Base-by-base conservation (phyloP, 2,888 invertebrate species). In the Smittia sp. region DNA sequence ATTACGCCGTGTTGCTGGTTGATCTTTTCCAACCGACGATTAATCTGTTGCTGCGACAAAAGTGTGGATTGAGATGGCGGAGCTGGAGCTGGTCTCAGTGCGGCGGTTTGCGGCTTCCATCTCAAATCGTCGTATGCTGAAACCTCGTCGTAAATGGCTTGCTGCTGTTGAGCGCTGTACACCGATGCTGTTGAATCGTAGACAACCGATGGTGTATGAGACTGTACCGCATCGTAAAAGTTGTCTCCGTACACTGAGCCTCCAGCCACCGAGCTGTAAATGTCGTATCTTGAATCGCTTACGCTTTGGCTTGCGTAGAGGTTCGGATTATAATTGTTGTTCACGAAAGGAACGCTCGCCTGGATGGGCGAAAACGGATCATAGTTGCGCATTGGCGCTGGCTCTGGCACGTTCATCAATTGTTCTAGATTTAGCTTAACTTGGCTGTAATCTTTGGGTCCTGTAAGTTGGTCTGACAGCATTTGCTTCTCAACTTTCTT, bases 31-130 rank as follows among this genome's bases (percentile, higher is more conserved):
- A 83, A 74, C 9, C 83, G 79, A 1, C 83, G 78, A 75, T 83
- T 83, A 22, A 83, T 82, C 75, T 83, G 83, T 75, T 83, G 83
- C 0, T 81, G 80, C 1, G 83, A 83, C 0, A 83, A 76, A 20
- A 75, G 27, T 9, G 80, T 80, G 6, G 72, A 58, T 79, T 78
- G 1, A 78, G 78, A 0, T 1, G 82, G 80, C 3, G 87, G 88
- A 13, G 41, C 65, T 0, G 88, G 88, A 0, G 88, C 88, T 1
- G 87, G 88, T 0, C 88, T 82, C 77, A 86, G 87, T 3, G 58
- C 62, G n/a, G 62, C 72, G 11, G 22, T n/a, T 72, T 72, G 72
- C 1, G 88, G 88, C 0, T 87, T 80, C n/a, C 82, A 76, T 20
- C 38, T 18, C 74, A 80, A 80, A 62, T 83, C 82, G 46, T 83